These are phyloP conservation scores for Hyperoplus immaculatus DNA, from an alignment of 2,797 vertebrate genomes.

Conservation along the genomic window DNA sequence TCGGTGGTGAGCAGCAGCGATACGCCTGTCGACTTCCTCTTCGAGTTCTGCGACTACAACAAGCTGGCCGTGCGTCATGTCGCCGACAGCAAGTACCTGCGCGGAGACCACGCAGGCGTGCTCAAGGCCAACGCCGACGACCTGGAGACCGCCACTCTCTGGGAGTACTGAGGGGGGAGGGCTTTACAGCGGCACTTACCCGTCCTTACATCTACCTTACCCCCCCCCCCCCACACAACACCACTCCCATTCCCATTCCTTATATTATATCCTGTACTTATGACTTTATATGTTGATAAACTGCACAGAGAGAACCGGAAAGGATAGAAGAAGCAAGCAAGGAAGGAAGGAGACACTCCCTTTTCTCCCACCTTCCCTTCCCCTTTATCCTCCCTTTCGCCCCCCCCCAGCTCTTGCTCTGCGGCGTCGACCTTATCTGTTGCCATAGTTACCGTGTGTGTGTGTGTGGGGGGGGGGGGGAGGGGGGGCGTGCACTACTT, in stretches of 20 bases:
- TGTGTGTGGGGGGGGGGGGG: too few species aligned
- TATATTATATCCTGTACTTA: conserved; percentile 46
- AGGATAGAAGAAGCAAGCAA: conserved; percentile 33
- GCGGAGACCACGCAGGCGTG: conserved; percentile 96
- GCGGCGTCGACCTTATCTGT: conserved; percentile 72
- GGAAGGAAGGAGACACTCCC: conserved; percentile 31
- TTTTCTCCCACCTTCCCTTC: conserved; percentile 38
- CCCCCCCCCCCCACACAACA: background rate
- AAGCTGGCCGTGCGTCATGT: conserved; percentile 94
- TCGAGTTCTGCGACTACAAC: conserved; percentile 99
- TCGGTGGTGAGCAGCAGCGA: conserved; percentile 96
- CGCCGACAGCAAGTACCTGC: conserved; percentile 92
- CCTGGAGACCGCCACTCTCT: conserved; percentile 94
- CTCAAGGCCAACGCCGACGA: conserved; percentile 94
- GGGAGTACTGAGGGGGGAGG: conserved; percentile 92
- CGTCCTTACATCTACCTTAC: conserved; percentile 37
- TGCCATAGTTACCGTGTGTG: conserved; percentile 76
- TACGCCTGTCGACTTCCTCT: conserved; percentile 93
- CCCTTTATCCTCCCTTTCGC: conserved; percentile 30
- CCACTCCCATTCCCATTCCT: background rate
- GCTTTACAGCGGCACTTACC: conserved; percentile 39
- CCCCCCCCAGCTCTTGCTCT: conserved; percentile 65
- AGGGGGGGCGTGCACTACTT: conserved; percentile 70
- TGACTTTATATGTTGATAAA: conserved; percentile 72
- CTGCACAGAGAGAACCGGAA: conserved; percentile 72